A percentile compares a stretch with the other conserved stretches of the same genome.
Conservation (phyloP, 2,113 vertebrate genomes). For the Nematolebias whitei region DNA sequence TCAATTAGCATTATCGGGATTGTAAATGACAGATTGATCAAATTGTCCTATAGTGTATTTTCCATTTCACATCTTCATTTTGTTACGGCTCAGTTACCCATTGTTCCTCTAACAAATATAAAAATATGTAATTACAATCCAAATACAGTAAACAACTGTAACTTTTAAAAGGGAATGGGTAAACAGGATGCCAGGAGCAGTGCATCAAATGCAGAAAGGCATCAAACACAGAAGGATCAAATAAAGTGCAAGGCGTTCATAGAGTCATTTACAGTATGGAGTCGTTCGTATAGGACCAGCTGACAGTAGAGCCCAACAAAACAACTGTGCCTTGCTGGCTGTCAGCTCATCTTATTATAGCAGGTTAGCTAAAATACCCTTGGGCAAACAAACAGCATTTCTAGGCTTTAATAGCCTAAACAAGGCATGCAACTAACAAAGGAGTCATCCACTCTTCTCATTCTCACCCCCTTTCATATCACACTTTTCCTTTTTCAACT, state of each 20-base stretch:
- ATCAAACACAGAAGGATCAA: background rate
- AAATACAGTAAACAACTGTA: background rate
- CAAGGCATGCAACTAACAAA: slow-evolving; percentile 71
- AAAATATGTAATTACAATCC: background rate
- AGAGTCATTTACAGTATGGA: background rate
- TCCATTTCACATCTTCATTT: background rate
- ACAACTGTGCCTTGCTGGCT: slow-evolving; percentile 11
- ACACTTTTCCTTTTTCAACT: slow-evolving; percentile 73
- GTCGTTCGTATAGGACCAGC: slow-evolving; percentile 28
- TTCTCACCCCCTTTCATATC: slow-evolving; percentile 72
- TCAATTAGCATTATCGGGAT: background rate
- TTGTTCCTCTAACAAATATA: background rate
- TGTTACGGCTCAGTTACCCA: background rate
- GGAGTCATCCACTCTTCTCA: slow-evolving; percentile 58
- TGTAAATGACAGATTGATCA: background rate
- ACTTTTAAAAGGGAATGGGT: background rate
- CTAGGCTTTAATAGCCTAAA: slow-evolving; percentile 71
- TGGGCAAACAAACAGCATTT: slow-evolving; percentile 67
- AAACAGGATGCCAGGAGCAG: background rate
- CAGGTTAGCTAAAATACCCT: slow-evolving; percentile 64
- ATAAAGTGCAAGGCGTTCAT: background rate
- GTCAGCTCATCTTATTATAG: slow-evolving; percentile 66
- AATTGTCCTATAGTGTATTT: background rate
- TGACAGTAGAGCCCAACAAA: slow-evolving; percentile 39
- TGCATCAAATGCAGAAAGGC: background rate